These are phyloP conservation scores for Tapirus terrestris DNA, from an alignment of 2,113 vertebrate species.

Conservation along the genomic window DNA sequence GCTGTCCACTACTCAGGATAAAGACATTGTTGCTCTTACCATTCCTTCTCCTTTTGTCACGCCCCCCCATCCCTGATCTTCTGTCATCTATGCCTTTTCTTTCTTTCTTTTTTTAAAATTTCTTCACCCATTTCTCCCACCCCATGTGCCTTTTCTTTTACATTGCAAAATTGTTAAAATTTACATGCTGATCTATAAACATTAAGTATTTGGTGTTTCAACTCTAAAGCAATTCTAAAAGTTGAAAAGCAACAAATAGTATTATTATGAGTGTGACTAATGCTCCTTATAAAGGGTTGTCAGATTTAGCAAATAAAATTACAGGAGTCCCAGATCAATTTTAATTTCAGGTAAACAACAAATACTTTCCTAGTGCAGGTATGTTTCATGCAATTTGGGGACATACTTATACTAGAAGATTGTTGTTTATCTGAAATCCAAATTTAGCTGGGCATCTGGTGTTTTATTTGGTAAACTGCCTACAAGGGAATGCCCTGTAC, in stretches of 20 bases:
- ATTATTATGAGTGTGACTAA: neutral
- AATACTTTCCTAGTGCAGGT: neutral
- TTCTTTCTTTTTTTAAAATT: neutral
- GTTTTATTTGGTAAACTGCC: neutral
- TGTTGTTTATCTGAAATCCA: neutral
- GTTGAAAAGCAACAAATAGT: constrained; percentile 12
- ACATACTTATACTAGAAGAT: neutral
- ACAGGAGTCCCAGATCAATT: neutral
- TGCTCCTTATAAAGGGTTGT: neutral
- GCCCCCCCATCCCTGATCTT: neutral
- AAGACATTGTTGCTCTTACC: neutral
- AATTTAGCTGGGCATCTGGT: neutral
- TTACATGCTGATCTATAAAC: neutral
- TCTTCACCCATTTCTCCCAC: neutral
- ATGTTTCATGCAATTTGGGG: neutral
- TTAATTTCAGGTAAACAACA: neutral
- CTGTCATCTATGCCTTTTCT: neutral
- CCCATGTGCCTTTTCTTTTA: neutral
- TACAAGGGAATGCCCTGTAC: neutral
- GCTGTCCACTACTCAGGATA: neutral
- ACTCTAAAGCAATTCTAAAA: neutral
- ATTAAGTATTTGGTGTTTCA: neutral
- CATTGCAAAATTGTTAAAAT: neutral
- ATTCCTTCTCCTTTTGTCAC: neutral
- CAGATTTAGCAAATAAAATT: neutral